Base-by-base conservation (phyloP, 2,888 invertebrate genomes). In the Salticus scenicus region DNA sequence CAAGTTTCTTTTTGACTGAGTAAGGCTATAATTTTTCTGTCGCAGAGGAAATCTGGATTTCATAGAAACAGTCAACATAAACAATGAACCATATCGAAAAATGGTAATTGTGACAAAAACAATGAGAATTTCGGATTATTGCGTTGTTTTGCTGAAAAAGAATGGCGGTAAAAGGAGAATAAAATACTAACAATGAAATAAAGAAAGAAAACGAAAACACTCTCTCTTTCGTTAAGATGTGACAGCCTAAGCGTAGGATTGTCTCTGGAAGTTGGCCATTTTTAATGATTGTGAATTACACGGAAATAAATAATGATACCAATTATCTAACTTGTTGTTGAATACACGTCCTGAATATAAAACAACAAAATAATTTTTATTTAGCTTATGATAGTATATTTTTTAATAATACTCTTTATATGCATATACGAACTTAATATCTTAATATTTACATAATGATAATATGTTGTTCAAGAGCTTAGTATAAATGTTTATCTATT, bases 51-150 rank as follows among this genome's bases (percentile, higher is more conserved):
- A n/a, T n/a, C n/a, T n/a, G n/a, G n/a, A n/a, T n/a, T n/a, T n/a
- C n/a, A n/a, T n/a, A n/a, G 37, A 37, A 57, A 20, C 24, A 5
- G 20, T 57, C 24, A 57, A 7, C 2, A 24, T 7, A 17, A 20
- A 57, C 57, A 57, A 24, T 57, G 57, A 24, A 57, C 57, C 57
- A 24, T 57, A 24, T 57, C 57, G 57, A 57, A 57, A 57, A 24
- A 57, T 57, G 57, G 12, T 57, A 57, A 57, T 57, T 57, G 20
- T 24, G 17, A 14, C 24, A 24, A 57, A 57, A 57, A 57, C 57
- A 47, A 47, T 37, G 47, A 47, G 2, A 47, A 7, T 57, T 57
- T 47, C 10, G 20, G 24, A 57, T 57, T 57, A 57, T 57, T 57
- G 57, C 17, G 57, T 57, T 57, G 24, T 57, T 57, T 57, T 5